Base-by-base conservation (phyloP, 2,797 vertebrate genomes). In the Microctenopoma stevenorrisi region DNA sequence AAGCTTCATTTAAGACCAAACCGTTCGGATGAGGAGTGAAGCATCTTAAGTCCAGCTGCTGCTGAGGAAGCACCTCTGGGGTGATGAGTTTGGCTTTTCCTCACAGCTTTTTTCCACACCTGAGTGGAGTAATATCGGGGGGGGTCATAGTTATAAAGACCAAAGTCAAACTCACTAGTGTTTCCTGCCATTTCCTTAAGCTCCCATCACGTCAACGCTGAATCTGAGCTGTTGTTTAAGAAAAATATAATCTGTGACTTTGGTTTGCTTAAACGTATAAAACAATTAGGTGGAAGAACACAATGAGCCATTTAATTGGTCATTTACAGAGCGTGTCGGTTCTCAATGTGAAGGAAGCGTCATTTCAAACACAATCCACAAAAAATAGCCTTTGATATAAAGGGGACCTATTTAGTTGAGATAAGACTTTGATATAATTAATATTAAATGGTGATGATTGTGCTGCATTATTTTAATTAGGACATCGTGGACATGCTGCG, bases 361-460 rank as follows among this genome's bases (percentile, higher is more conserved):
- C 46, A 74, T 83, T 90, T 87, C 69, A 82, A 78, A 80, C 53
- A 72, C 69, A 86, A 77, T 35, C n/a, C 49, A 58, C 62, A 66
- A 72, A 59, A 72, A 48, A 68, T 48, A 77, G 69, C 46, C 77
- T 74, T 78, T 10, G 6, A 78, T 76, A 67, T 66, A 49, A 86
- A 73, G 74, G 76, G 72, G 78, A 66, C 57, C 58, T 2, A n/a
- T n/a, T n/a, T n/a, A 43, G 44, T 82, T 68, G 53, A 84, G 83
- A 86, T 86, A 86, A 83, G 81, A 59, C 69, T 43, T 71, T 56
- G 42, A 81, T 74, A 51, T 86, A 86, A 87, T 72, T 83, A 74
- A 78, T 87, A 78, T 79, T 75, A 90, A 83, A 88, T 76, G 58
- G 49, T 47, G 68, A 86, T 72, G 68, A 87, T 80, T 78, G 68